These are phyloP conservation scores for Periplaneta americana DNA, from an alignment of 1,140 invertebrate genomes.

Conservation along the genomic window DNA sequence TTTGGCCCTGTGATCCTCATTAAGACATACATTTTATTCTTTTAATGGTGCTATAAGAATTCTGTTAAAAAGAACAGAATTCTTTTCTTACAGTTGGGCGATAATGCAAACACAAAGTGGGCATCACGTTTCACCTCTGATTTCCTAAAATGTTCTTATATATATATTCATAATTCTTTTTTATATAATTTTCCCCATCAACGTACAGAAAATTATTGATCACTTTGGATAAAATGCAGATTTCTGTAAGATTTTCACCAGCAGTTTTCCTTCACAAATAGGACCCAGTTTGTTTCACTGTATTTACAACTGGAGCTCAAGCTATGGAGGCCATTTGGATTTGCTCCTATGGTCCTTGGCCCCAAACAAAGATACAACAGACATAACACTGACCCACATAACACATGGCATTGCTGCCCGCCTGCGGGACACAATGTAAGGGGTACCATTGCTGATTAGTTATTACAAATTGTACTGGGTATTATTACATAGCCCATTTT, in stretches of 20 bases:
- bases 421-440: background rate
- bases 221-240: background rate
- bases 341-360: background rate
- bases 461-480: background rate
- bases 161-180: background rate
- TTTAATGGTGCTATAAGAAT: background rate
- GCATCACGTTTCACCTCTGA: background rate
- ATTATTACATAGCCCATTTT: no score
- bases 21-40: background rate
- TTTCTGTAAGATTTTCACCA: background rate
- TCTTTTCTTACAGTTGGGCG: background rate
- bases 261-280: background rate
- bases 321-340: no score
- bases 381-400: background rate
- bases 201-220: background rate
- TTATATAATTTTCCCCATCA: background rate
- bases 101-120: background rate
- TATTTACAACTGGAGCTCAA: background rate
- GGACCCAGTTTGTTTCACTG: no score
- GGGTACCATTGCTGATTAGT: no score
- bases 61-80: background rate
- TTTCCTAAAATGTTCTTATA: background rate
- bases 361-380: background rate
- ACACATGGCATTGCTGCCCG: no score
- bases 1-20: background rate